A percentile compares a stretch with the other conserved stretches of the same genome.
These are phyloP conservation scores for Mellilla xanthometata DNA, from an alignment of 2,888 invertebrate species.

Conservation along the genomic window DNA sequence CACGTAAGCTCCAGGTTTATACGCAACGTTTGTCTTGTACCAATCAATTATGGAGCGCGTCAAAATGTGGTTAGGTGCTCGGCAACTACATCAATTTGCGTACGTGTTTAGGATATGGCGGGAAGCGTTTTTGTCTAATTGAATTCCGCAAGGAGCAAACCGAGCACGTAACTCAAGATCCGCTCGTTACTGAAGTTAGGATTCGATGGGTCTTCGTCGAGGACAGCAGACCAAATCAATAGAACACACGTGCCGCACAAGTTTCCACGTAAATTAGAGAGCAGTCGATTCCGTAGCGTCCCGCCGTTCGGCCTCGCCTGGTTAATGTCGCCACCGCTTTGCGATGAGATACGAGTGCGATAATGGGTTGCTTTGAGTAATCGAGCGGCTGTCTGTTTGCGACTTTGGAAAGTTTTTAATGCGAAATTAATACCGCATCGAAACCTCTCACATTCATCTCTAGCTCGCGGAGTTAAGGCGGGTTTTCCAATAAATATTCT, in stretches of 20 bases:
- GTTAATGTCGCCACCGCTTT: slow-evolving; percentile 49
- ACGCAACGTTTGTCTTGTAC: slow-evolving; percentile 1
- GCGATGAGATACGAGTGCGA: slow-evolving; percentile 46
- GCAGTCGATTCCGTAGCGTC: slow-evolving; percentile 42
- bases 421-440: slow-evolving; percentile 41
- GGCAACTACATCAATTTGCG: slow-evolving; percentile 6
- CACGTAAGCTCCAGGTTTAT: background rate
- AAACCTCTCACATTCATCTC: background rate
- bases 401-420: slow-evolving; percentile 37
- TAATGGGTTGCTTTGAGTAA: slow-evolving; percentile 51
- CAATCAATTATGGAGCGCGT: slow-evolving; percentile 4
- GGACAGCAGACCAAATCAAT: slow-evolving; percentile 48
- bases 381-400: slow-evolving; percentile 28
- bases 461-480: slow-evolving; percentile 12
- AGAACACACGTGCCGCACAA: slow-evolving; percentile 54
- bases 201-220: slow-evolving; percentile 14
- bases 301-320: slow-evolving; percentile 40
- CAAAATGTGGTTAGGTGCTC: slow-evolving; percentile 6
- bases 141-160: slow-evolving; percentile 11
- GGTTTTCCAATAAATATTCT: background rate
- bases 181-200: slow-evolving; percentile 19
- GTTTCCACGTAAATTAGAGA: slow-evolving; percentile 50
- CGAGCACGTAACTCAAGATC: slow-evolving; percentile 24
- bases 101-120: background rate
- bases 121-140: slow-evolving; percentile 20